Conservation (phyloP, 2,113 vertebrate genomes). For the Aix galericulata region DNA sequence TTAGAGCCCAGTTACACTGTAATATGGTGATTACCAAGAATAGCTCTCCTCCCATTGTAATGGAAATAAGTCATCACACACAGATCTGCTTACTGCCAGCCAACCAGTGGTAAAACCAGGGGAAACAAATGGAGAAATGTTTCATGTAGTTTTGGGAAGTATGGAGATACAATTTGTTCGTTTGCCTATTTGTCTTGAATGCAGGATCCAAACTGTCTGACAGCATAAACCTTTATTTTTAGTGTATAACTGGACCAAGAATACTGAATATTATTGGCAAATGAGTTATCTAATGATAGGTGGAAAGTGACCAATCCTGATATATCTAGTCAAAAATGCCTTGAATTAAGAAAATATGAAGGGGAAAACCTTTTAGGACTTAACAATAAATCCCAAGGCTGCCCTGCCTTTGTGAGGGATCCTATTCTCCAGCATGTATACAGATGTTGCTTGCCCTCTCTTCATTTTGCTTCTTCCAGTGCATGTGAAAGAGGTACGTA, state of each 20-base stretch:
- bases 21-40: neutral
- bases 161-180: neutral
- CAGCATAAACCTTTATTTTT: neutral
- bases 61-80: neutral
- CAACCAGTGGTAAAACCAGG: neutral
- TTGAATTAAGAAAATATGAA: neutral
- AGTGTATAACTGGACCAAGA: neutral
- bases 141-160: neutral
- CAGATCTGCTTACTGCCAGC: neutral
- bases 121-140: neutral
- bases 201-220: neutral
- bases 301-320: neutral
- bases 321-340: neutral
- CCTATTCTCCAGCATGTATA: fast-evolving
- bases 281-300: neutral
- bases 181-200: neutral
- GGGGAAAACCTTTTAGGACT: neutral
- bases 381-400: neutral
- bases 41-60: neutral
- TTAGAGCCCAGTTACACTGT: neutral
- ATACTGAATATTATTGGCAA: neutral
- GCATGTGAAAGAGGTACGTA: neutral
- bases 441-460: neutral
- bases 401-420: neutral
- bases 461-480: neutral